Conservation (phyloP, 30 jellyfish, hydroid and myxozoan genomes). For the Pelagia noctiluca region DNA sequence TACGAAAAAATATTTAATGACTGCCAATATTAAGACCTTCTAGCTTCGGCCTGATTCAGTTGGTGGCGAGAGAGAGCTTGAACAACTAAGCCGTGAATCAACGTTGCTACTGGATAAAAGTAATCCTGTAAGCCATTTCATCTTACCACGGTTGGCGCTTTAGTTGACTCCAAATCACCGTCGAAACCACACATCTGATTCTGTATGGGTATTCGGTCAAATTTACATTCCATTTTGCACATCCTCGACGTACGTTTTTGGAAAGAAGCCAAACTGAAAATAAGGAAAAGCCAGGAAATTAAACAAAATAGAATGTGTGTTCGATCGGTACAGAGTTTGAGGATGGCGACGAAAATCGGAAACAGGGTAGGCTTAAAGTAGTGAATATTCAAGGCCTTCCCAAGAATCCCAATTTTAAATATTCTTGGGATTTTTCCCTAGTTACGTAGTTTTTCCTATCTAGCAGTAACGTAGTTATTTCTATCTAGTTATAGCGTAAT, state of each 20-base stretch:
- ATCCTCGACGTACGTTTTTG: slow-evolving; percentile 77
- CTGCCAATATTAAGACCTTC: too few relatives aligned
- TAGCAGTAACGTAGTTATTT: background rate
- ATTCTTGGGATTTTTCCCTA: background rate
- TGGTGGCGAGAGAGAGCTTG: too few relatives aligned
- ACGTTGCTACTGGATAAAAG: too few relatives aligned
- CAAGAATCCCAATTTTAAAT: background rate
- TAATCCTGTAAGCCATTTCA: too few relatives aligned
- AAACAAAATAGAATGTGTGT: background rate
- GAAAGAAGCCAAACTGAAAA: slow-evolving; percentile 89
- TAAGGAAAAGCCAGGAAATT: background rate
- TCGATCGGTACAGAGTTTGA: background rate
- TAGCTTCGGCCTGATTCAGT: too few relatives aligned
- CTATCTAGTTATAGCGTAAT: background rate
- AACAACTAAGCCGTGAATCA: too few relatives aligned
- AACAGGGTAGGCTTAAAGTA: background rate
- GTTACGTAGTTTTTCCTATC: background rate
- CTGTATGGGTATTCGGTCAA: too few relatives aligned
- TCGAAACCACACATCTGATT: too few relatives aligned
- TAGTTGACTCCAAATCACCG: too few relatives aligned
- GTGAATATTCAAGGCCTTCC: background rate
- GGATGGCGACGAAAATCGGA: background rate
- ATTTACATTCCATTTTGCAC: slow-evolving; percentile 9
- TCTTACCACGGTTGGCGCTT: too few relatives aligned
- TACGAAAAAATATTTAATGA: too few relatives aligned